Evolutionary conservation across 2,797 vertebrate genomes (phyloP), one percentile per base, ranked within the genome.

Genomic region (Manis javanica): DNA sequence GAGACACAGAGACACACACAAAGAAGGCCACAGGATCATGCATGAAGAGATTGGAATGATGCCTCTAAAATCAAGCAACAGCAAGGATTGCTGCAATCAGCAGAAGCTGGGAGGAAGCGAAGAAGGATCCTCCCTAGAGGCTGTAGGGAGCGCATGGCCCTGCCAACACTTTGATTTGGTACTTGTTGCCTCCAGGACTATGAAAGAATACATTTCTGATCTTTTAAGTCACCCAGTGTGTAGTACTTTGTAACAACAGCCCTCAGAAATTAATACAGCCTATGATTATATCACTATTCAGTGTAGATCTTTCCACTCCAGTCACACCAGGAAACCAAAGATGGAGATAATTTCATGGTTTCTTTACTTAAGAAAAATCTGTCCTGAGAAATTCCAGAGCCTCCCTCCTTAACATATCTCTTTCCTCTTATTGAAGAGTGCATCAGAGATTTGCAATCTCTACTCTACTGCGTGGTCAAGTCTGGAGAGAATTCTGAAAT

Each of bases 401-500:
- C 57, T 63, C 21, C 11, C 1, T n/a, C n/a, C 16, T 66, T 86
- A 3, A 2, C 18, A 14, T 66, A 81, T 53, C 55, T 87, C 59
- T 75, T 66, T 49, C 11, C 19, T 49, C 8, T 81, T 55, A 55
- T 18, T 84, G 61, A 87, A 75, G 10, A 79, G 9, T 61, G 6
- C 15, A 72, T 31, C 59, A 59, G 66, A 78, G 31, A 39, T 19
- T 81, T 14, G 34, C 2, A 18, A 39, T 53, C 5, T 84, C 51
- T 83, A 66, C 7, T 83, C 6, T 57, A 31, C 53, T 66, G 6
- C 68, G 37, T 12, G 5, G 83, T 18, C 7, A 83, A 92, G 18
- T 83, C 53, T 95, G 63, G 87, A 92, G 37, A 61, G 23, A 94
- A 90, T 72, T 92, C 7, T 68, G 66, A 93, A 82, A 53, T 24